phyloP scores from a whole-genome alignment of 2,888 invertebrate genomes.

The Autographa gamma region DNA sequence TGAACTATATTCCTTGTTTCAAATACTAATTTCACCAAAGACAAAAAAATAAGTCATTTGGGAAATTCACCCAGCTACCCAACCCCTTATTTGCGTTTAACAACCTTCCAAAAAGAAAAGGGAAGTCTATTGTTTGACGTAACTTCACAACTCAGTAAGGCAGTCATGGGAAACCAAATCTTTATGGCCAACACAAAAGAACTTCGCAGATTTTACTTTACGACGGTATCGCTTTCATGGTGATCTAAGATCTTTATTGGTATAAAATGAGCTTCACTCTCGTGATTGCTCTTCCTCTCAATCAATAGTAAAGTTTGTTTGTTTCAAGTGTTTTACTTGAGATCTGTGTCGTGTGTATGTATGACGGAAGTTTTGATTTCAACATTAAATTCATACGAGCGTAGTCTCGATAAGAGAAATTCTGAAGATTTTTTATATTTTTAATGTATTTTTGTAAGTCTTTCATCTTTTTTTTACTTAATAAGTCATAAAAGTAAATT shows the following conservation, averaged over 20 bases:
- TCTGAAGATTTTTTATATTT: no score
- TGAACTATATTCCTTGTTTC: no score
- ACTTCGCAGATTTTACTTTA: slow-evolving; percentile 40
- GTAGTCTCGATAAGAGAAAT: not conserved
- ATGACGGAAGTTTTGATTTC: not conserved
- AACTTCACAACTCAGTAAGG: slow-evolving; percentile 20
- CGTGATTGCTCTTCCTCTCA: slow-evolving; percentile 38
- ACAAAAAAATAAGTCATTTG: no score
- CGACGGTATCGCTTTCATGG: slow-evolving; percentile 37
- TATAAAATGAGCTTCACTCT: slow-evolving; percentile 29
- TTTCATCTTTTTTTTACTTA: no score
- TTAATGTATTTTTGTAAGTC: no score
- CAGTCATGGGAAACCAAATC: slow-evolving; percentile 35
- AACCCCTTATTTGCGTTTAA: not conserved
- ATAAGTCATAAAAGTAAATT: no score
- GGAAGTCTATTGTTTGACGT: not conserved
- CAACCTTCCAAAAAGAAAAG: not conserved
- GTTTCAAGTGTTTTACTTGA: not conserved
- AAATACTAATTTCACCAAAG: no score
- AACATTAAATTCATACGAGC: not conserved
- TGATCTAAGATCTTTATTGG: slow-evolving; percentile 30
- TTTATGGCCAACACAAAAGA: slow-evolving; percentile 45
- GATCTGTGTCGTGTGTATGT: not conserved
- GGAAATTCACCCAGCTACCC: no score
- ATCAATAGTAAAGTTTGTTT: slow-evolving; percentile 2